Conservation (phyloP, 2,888 invertebrate genomes). For the Synergus laeviventris region DNA sequence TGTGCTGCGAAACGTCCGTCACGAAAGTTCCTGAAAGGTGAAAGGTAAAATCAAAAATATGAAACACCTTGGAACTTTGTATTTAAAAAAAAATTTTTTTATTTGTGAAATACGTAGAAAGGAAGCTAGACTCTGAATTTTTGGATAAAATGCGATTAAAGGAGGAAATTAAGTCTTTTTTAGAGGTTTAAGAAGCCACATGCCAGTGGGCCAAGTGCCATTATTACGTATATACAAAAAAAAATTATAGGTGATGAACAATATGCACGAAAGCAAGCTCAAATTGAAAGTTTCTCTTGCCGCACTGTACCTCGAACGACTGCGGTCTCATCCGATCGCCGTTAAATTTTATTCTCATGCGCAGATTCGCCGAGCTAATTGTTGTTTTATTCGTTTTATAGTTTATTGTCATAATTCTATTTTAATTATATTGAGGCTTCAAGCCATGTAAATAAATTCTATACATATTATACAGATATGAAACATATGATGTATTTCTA, state of each 20-base stretch:
- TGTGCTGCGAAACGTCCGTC: not conserved
- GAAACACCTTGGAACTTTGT: not conserved
- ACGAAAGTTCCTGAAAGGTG: slow-evolving; percentile 39
- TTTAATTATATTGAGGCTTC: slow-evolving; percentile 64
- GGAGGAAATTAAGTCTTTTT: slow-evolving; percentile 27
- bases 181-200: slow-evolving; percentile 55
- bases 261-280: slow-evolving; percentile 50
- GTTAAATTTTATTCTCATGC: slow-evolving; percentile 41
- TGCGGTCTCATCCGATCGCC: slow-evolving; percentile 8
- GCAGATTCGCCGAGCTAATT: slow-evolving; percentile 61
- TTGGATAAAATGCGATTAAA: slow-evolving; percentile 39
- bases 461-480: slow-evolving; percentile 61
- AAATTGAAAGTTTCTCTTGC: slow-evolving; percentile 55
- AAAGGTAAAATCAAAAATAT: not conserved
- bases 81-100: too few relatives aligned
- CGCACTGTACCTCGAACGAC: slow-evolving; percentile 39
- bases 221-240: slow-evolving; percentile 62
- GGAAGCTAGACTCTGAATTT: slow-evolving; percentile 43
- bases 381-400: slow-evolving; percentile 72
- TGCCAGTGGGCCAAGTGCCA: slow-evolving; percentile 73
- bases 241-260: slow-evolving; percentile 49
- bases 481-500: slow-evolving; percentile 60
- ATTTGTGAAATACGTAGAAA: slow-evolving; percentile 13
- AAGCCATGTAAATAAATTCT: slow-evolving; percentile 68
- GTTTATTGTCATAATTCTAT: slow-evolving; percentile 70